Percentiles rank a stretch among this genome's conserved stretches.
Evolutionary conservation across 2,797 vertebrate genomes (phyloP).

Genomic region (Sebastes dallii): DNA sequence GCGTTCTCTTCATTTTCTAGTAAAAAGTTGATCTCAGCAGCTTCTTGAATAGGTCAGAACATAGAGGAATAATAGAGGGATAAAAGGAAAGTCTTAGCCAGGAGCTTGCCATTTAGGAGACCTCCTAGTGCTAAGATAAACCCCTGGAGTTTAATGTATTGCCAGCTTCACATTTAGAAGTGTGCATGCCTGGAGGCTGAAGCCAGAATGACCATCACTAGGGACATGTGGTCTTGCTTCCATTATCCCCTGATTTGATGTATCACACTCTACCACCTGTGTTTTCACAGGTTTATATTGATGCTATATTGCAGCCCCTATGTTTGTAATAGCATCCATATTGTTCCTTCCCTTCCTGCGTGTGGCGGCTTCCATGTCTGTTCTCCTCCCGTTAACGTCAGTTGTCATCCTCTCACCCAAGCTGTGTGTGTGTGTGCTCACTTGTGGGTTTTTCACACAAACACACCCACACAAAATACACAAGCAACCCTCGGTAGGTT

Average conservation of each 20-base stretch:
- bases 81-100: slow-evolving; percentile 14
- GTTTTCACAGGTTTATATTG: slow-evolving; percentile 19
- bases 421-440: slow-evolving; percentile 50
- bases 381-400: slow-evolving; percentile 48
- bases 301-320: neutral
- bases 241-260: neutral
- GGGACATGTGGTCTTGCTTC: slow-evolving; percentile 10
- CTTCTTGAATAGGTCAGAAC: slow-evolving; percentile 45
- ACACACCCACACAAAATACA: slow-evolving; percentile 2
- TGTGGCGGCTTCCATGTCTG: slow-evolving; percentile 28
- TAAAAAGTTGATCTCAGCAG: slow-evolving; percentile 44
- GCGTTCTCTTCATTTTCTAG: neutral
- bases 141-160: slow-evolving; percentile 32
- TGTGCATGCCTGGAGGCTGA: slow-evolving; percentile 28
- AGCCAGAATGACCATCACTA: slow-evolving; percentile 16
- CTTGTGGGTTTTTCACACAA: slow-evolving; percentile 29
- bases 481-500: neutral
- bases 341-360: slow-evolving; percentile 19
- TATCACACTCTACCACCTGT: neutral
- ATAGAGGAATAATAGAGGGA: slow-evolving; percentile 35
- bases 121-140: slow-evolving; percentile 16
- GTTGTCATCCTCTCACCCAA: slow-evolving; percentile 60
- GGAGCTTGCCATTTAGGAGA: slow-evolving; percentile 35
- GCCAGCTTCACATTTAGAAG: slow-evolving; percentile 45
- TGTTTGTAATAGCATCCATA: slow-evolving; percentile 3